A percentile compares a stretch with the other conserved stretches of the same genome.
phyloP scores from a whole-genome alignment of 2,888 invertebrate species.

The Xanthostigma xanthostigma region DNA sequence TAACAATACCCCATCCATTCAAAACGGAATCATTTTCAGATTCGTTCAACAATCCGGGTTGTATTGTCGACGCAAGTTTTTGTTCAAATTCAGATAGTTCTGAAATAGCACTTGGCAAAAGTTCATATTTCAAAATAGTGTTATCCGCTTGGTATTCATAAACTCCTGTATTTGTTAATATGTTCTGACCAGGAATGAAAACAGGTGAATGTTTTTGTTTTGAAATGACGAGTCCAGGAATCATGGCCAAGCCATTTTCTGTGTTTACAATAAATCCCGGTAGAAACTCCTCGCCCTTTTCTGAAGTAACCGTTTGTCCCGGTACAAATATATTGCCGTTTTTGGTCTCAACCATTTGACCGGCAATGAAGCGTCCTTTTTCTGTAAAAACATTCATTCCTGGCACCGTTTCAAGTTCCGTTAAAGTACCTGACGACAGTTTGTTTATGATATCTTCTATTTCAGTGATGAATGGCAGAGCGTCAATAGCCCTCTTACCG shows the following conservation, averaged over 20 bases:
- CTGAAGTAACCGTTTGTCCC: constrained; percentile 57
- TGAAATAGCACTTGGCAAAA: too few relatives aligned
- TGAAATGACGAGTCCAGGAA: constrained; percentile 57
- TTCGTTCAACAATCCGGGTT: too few relatives aligned
- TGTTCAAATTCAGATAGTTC: too few relatives aligned
- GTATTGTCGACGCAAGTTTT: too few relatives aligned
- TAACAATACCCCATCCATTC: too few relatives aligned
- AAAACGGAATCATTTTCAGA: too few relatives aligned
- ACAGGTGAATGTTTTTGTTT: constrained; percentile 41
- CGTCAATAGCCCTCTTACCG: constrained; percentile 33
- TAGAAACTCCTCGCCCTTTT: constrained; percentile 49
- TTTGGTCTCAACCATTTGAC: constrained; percentile 56
- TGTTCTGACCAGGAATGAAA: constrained; percentile 54
- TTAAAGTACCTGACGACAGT: constrained; percentile 40
- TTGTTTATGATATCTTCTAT: constrained; percentile 46
- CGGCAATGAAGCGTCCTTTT: constrained; percentile 53
- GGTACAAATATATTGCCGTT: constrained; percentile 57
- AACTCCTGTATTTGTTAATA: constrained; percentile 37
- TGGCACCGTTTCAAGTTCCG: constrained; percentile 43
- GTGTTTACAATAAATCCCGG: constrained; percentile 59
- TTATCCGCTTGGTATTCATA: constrained; percentile 3
- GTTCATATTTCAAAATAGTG: too few relatives aligned
- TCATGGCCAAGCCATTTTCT: constrained; percentile 47
- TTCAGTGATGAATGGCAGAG: constrained; percentile 45
- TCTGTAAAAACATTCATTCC: constrained; percentile 48